Evolutionary conservation across 2,888 invertebrate species (phyloP).

Genomic region (Drosophila atripex): DNA sequence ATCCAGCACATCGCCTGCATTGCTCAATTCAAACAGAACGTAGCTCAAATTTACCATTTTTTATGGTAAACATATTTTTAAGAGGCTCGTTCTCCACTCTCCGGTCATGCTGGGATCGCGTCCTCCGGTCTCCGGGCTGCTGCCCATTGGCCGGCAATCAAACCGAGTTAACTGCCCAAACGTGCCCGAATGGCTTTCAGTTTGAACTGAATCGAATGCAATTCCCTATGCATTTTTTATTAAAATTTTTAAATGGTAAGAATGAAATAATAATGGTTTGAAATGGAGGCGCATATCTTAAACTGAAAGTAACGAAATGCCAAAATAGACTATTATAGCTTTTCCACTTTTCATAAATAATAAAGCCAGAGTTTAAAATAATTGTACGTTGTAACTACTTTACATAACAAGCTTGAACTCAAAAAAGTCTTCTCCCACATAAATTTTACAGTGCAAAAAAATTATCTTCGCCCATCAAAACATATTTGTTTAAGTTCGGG

Average conservation of each 20-base stretch:
- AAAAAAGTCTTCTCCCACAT: constrained; percentile 50
- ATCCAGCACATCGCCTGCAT: constrained; percentile 12
- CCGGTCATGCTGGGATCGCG: constrained; percentile 8
- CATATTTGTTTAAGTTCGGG: constrained; percentile 48
- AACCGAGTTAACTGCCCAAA: constrained; percentile 69
- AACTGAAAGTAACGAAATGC: no score
- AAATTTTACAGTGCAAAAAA: constrained; percentile 18
- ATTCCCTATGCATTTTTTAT: constrained; percentile 27
- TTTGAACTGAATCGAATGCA: constrained; percentile 32
- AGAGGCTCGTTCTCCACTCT: constrained; percentile 2
- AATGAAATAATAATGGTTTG: constrained; percentile 17
- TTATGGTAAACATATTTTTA: constrained; percentile 70
- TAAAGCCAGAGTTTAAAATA: constrained; percentile 1
- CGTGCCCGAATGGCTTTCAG: constrained; percentile 54
- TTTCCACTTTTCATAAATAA: no score
- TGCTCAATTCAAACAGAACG: constrained; percentile 52
- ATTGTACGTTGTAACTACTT: constrained; percentile 12
- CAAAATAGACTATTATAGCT: no score
- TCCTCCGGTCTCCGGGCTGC: constrained; percentile 31
- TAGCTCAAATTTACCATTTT: constrained; percentile 78
- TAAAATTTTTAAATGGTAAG: constrained; percentile 43
- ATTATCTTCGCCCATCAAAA: constrained; percentile 28
- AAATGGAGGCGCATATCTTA: not conserved
- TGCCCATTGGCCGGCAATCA: constrained; percentile 58
- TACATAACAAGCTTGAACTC: constrained; percentile 11